These are phyloP conservation scores for Sinotaia quadrata DNA, from an alignment of 2,888 invertebrate genomes.

Conservation along the genomic window DNA sequence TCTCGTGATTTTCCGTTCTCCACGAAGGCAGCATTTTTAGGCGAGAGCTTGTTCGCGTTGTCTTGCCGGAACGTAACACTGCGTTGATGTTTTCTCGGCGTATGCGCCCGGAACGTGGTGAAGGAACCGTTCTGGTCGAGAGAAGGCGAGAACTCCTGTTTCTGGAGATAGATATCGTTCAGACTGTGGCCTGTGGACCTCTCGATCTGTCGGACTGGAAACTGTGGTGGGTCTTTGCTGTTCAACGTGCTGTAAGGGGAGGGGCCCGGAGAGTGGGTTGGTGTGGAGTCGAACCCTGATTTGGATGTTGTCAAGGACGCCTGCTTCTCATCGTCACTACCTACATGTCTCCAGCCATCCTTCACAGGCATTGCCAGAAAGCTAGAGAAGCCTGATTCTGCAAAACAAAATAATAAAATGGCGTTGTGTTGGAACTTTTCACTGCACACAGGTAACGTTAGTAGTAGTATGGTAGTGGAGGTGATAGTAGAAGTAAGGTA, in stretches of 20 bases:
- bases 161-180: background rate
- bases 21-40: background rate
- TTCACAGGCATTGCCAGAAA: constrained; percentile 27
- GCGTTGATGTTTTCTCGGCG: constrained; percentile 15
- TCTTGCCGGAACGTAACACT: constrained; percentile 14
- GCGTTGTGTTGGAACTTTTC: too few relatives aligned
- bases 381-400: constrained; percentile 28
- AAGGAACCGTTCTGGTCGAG: background rate
- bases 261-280: background rate
- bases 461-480: too few relatives aligned
- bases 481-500: too few relatives aligned
- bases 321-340: constrained; percentile 4
- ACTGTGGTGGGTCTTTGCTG: background rate
- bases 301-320: background rate
- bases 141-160: background rate
- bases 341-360: constrained; percentile 26
- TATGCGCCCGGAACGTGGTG: constrained; percentile 9
- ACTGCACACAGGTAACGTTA: background rate
- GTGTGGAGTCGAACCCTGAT: background rate
- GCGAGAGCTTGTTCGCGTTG: background rate
- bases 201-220: background rate
- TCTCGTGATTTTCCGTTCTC: background rate
- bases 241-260: too few relatives aligned
- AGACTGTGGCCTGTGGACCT: background rate
- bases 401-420: background rate